Evolutionary conservation across 1,140 invertebrate species (phyloP).

Genomic region (Musca domestica): DNA sequence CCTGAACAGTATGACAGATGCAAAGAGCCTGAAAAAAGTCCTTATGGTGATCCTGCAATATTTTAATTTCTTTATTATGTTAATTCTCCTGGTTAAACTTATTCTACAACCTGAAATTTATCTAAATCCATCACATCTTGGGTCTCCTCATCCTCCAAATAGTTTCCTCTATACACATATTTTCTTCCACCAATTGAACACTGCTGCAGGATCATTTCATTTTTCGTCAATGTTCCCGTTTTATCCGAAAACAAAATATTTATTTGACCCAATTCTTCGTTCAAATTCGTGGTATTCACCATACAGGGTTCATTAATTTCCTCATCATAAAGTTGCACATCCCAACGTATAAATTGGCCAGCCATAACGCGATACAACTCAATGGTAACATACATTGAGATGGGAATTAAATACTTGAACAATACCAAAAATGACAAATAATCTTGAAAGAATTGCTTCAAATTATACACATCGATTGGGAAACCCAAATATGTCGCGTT

Average conservation of each 20-base stretch:
- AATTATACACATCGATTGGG: conserved; percentile 35
- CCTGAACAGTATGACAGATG: conserved; percentile 79
- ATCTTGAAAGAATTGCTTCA: conserved; percentile 76
- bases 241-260: conserved; percentile 95
- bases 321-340: conserved; percentile 89
- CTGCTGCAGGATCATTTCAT: conserved; percentile 96
- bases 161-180: conserved; percentile 58
- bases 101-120: conserved; percentile 42
- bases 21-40: conserved; percentile 71
- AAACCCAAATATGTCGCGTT: conserved; percentile 55
- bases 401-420: conserved; percentile 98
- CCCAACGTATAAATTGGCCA: conserved; percentile 84
- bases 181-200: conserved; percentile 80
- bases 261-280: conserved; percentile 97
- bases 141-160: conserved; percentile 50
- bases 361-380: conserved; percentile 95
- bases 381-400: conserved; percentile 96
- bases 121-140: conserved; percentile 43
- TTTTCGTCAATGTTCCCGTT: conserved; percentile 93
- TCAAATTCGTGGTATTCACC: conserved; percentile 97
- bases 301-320: conserved; percentile 89
- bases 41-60: conserved; percentile 31
- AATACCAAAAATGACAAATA: conserved; percentile 96
- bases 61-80: background rate
- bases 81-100: too few relatives aligned